A percentile compares a stretch with the other conserved stretches of the same genome.
Conservation (phyloP, 2,113 vertebrate species). For the Tylochromis polylepis region DNA sequence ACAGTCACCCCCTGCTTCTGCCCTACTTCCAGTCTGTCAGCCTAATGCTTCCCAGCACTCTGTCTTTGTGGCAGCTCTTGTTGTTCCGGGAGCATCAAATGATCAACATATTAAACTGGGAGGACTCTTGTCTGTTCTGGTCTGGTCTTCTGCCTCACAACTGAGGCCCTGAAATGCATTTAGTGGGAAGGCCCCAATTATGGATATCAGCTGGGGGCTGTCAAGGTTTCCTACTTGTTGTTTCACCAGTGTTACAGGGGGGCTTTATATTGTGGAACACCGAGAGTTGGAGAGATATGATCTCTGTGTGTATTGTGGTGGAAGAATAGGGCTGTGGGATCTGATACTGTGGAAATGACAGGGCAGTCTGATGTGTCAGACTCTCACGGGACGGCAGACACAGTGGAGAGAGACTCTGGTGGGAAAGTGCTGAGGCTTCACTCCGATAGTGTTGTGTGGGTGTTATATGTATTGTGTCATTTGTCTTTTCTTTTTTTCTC, state of each 20-base stretch:
- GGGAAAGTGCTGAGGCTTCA: slow-evolving; percentile 55
- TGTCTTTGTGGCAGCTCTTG: slow-evolving; percentile 37
- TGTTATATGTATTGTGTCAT: slow-evolving; percentile 25
- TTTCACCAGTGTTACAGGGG: slow-evolving; percentile 17
- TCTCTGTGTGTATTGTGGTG: slow-evolving; percentile 39
- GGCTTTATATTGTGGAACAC: slow-evolving; percentile 33
- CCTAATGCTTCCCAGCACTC: slow-evolving; percentile 64
- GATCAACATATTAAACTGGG: slow-evolving; percentile 35
- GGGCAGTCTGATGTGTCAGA: slow-evolving; percentile 42
- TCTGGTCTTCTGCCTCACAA: slow-evolving; percentile 12
- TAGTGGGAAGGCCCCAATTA: slow-evolving; percentile 13
- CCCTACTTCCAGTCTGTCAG: slow-evolving; percentile 63
- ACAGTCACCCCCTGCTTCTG: slow-evolving; percentile 52
- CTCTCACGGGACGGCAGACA: slow-evolving; percentile 50
- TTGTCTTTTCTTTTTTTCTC: background rate
- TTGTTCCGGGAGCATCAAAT: slow-evolving; percentile 51
- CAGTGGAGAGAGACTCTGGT: slow-evolving; percentile 25
- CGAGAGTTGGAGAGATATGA: slow-evolving; percentile 29
- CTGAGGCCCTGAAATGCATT: background rate
- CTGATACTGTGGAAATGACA: slow-evolving; percentile 59
- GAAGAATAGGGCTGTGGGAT: slow-evolving; percentile 52
- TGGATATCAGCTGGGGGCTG: background rate
- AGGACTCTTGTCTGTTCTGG: slow-evolving; percentile 15
- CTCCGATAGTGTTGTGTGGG: background rate
- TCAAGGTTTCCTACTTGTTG: slow-evolving; percentile 24